phyloP scores from a whole-genome alignment of 2,797 vertebrate species.

The Neoniphon sammara region DNA sequence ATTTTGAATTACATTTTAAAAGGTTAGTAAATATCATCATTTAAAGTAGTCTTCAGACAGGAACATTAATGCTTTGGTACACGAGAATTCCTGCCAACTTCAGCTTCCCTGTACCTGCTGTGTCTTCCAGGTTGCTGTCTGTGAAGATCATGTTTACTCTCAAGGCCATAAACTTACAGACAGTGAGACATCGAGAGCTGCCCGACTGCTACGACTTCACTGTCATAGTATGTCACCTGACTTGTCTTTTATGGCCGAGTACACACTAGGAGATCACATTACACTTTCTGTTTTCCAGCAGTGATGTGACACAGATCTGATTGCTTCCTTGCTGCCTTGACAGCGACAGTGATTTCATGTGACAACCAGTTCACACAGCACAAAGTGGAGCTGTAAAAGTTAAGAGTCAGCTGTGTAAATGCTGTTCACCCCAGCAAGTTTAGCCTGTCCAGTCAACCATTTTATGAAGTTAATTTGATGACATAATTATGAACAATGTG shows the following conservation, averaged over 20 bases:
- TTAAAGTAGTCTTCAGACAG: neutral
- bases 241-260: neutral
- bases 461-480: neutral
- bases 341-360: neutral
- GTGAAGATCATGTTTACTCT: constrained; percentile 88
- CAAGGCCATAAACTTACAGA: constrained; percentile 95
- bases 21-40: constrained; percentile 81
- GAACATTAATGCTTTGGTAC: neutral
- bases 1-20: constrained; percentile 91
- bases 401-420: neutral
- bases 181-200: constrained; percentile 90
- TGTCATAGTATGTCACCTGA: constrained; percentile 82
- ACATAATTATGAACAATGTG: neutral
- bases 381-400: neutral
- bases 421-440: too few relatives aligned
- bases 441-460: neutral
- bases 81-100: neutral
- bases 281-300: constrained; percentile 12
- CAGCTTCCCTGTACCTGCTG: neutral
- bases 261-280: constrained; percentile 16
- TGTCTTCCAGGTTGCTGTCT: constrained; percentile 84
- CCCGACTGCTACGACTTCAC: constrained; percentile 95
- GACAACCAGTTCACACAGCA: neutral
- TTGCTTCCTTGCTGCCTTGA: constrained; percentile 5
- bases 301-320: constrained; percentile 17